phyloP scores from a whole-genome alignment of 2,797 vertebrate genomes.

The Otus scops region DNA sequence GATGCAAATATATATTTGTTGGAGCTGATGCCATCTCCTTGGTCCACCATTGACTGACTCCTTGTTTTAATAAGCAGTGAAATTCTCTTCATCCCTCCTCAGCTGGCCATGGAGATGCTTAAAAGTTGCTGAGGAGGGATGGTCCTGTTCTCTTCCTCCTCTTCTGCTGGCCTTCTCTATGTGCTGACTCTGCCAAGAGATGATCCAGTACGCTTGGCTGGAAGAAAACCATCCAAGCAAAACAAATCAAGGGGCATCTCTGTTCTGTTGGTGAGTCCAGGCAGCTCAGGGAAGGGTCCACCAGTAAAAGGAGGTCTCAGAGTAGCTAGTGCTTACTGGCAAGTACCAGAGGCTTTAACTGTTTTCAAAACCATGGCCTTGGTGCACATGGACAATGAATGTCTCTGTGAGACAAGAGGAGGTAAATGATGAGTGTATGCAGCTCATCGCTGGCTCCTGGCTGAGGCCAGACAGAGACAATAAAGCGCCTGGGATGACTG shows the following conservation, averaged over 20 bases:
- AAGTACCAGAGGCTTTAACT: neutral
- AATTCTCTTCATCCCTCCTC: neutral
- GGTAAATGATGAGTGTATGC: neutral
- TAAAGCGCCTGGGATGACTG: neutral
- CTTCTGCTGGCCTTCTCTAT: neutral
- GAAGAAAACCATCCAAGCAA: neutral
- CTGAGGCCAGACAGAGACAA: neutral
- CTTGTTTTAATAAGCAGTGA: neutral
- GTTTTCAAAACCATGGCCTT: neutral
- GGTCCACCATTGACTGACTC: neutral
- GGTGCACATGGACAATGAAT: accelerated
- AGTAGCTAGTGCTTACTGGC: neutral
- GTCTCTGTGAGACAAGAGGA: neutral
- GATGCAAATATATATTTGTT: neutral
- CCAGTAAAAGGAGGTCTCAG: neutral
- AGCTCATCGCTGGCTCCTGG: neutral
- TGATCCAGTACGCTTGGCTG: neutral
- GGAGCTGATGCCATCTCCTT: neutral
- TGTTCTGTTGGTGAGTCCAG: accelerated
- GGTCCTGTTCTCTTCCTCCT: neutral
- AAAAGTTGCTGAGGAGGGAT: neutral
- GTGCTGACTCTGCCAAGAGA: accelerated
- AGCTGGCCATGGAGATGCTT: neutral
- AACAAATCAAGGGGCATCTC: neutral
- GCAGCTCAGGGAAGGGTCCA: neutral